Conservation (phyloP, 2,888 invertebrate species). For the Epistrophe eligans region DNA sequence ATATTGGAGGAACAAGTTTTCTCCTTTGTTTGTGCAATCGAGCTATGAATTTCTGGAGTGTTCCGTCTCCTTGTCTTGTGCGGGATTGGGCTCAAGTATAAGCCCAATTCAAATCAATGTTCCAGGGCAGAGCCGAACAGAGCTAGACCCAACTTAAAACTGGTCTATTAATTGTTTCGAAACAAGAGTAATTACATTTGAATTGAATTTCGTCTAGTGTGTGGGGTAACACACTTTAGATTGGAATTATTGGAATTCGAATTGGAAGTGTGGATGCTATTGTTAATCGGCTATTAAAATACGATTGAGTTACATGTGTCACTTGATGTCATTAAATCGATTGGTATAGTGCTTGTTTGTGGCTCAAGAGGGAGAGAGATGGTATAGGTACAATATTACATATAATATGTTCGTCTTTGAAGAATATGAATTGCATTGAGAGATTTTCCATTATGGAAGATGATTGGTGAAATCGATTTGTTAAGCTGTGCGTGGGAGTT, state of each 20-base stretch:
- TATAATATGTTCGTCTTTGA: background rate
- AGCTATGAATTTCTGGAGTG: constrained; percentile 66
- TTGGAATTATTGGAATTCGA: constrained; percentile 8
- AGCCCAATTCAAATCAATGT: background rate
- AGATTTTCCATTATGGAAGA: background rate
- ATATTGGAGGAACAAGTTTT: constrained; percentile 59
- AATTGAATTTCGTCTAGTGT: constrained; percentile 68
- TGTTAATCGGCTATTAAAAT: constrained; percentile 74
- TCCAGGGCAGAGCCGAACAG: background rate
- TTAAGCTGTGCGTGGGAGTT: constrained; percentile 29
- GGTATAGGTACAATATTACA: too few species aligned
- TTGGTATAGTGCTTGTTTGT: constrained; percentile 53
- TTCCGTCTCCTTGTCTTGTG: constrained; percentile 53
- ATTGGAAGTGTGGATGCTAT: constrained; percentile 69
- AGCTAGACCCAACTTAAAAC: background rate
- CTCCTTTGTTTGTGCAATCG: constrained; percentile 67
- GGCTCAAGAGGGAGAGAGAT: background rate
- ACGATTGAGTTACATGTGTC: constrained; percentile 74
- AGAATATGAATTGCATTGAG: constrained; percentile 7
- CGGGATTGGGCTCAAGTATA: constrained; percentile 24
- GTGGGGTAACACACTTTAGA: constrained; percentile 24
- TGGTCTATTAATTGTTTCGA: constrained; percentile 75
- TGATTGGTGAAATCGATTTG: constrained; percentile 38
- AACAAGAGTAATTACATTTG: constrained; percentile 74
- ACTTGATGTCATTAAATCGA: constrained; percentile 68